Conservation (phyloP, 2,113 vertebrate species). For the Perca schrenkii region DNA sequence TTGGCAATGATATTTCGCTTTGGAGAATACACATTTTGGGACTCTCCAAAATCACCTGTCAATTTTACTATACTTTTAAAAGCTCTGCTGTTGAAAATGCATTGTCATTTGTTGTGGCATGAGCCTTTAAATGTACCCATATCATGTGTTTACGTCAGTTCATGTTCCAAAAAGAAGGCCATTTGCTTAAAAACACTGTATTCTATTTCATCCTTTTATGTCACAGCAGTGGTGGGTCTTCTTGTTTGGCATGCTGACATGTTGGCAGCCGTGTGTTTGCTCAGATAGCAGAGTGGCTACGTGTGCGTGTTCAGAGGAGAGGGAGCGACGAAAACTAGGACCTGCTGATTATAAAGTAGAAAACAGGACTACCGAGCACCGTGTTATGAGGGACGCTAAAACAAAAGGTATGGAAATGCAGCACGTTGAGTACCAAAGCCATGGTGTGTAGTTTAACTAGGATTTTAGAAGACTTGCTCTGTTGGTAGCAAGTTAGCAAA, state of each 20-base stretch:
- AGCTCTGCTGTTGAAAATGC: not conserved
- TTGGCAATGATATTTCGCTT: not conserved
- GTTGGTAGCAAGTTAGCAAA: not conserved
- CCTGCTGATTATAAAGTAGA: not conserved
- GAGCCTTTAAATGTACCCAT: not conserved
- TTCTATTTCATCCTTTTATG: not conserved
- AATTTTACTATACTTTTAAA: not conserved
- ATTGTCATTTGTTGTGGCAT: not conserved
- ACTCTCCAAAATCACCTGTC: not conserved
- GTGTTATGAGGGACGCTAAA: constrained; percentile 70
- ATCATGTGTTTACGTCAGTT: not conserved
- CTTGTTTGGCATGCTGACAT: constrained; percentile 34
- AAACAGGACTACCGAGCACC: not conserved
- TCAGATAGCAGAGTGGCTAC: constrained; percentile 19
- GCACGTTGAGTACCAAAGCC: not conserved
- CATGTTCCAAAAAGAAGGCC: not conserved
- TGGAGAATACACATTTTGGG: not conserved
- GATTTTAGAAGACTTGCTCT: not conserved
- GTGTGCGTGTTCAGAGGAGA: constrained; percentile 14
- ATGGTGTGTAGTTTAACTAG: not conserved
- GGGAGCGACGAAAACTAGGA: constrained; percentile 15
- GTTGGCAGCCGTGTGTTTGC: constrained; percentile 30
- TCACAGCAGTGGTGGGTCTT: constrained; percentile 1
- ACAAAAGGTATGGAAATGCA: constrained; percentile 62
- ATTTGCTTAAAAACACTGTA: not conserved